Conservation (phyloP, 2,888 invertebrate species). For the Cephus rjabovi region DNA sequence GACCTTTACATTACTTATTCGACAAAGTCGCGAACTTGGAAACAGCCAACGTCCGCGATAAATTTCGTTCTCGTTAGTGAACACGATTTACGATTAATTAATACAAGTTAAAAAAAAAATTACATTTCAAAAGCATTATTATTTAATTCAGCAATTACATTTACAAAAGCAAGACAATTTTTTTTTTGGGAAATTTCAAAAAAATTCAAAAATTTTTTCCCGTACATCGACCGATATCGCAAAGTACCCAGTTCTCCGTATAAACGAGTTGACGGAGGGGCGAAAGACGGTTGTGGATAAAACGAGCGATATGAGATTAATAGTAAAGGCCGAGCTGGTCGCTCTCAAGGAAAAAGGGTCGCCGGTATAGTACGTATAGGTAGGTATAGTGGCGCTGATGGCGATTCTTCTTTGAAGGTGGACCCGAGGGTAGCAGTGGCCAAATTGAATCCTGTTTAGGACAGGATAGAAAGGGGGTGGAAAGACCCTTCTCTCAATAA, state of each 20-base stretch:
- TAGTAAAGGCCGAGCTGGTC: slow-evolving; percentile 54
- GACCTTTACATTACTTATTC: slow-evolving; percentile 66
- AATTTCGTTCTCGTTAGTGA: not conserved
- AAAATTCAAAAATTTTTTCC: not conserved
- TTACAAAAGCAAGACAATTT: not conserved
- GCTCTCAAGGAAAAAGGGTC: slow-evolving; percentile 23
- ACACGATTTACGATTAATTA: too few species aligned
- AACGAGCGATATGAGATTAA: slow-evolving; percentile 67
- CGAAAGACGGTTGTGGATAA: slow-evolving; percentile 50
- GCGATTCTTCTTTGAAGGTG: slow-evolving; percentile 66
- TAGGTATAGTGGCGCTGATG: slow-evolving; percentile 46
- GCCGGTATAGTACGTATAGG: slow-evolving; percentile 26
- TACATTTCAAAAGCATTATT: not conserved
- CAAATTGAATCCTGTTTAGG: slow-evolving; percentile 67
- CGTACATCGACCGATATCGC: slow-evolving; percentile 18
- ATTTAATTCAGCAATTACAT: too few species aligned
- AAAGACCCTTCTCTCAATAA: slow-evolving; percentile 51
- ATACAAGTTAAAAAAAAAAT: not conserved
- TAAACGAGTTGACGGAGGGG: slow-evolving; percentile 48
- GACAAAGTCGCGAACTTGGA: slow-evolving; percentile 43
- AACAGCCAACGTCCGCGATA: slow-evolving; percentile 13
- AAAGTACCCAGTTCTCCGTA: not conserved
- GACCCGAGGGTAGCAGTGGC: slow-evolving; percentile 60
- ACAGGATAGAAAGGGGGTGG: slow-evolving; percentile 45
- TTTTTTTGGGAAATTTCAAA: too few species aligned